These are phyloP conservation scores for Empis livida DNA, from an alignment of 2,888 invertebrate genomes.

Conservation along the genomic window DNA sequence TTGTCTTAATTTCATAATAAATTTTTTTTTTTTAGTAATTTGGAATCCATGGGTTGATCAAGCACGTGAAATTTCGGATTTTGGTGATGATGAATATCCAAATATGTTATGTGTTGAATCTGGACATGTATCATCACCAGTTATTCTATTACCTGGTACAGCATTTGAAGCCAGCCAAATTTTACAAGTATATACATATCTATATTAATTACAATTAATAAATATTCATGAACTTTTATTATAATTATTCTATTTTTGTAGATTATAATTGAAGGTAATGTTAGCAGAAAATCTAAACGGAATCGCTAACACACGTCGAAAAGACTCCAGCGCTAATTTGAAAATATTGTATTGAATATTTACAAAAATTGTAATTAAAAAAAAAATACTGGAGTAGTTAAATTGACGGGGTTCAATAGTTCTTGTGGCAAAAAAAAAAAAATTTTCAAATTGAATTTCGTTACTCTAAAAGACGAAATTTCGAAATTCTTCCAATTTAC, in stretches of 20 bases:
- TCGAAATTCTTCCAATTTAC: no score
- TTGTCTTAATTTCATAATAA: neutral
- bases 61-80: conserved; percentile 84
- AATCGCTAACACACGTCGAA: conserved; percentile 30
- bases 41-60: conserved; percentile 97
- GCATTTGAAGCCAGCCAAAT: conserved; percentile 88
- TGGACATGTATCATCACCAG: conserved; percentile 78
- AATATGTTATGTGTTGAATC: conserved; percentile 96
- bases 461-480: no score
- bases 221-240: neutral
- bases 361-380: no score
- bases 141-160: conserved; percentile 76
- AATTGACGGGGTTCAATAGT: no score
- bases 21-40: conserved; percentile 45
- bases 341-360: neutral
- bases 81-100: conserved; percentile 93
- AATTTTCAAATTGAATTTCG: no score
- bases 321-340: neutral
- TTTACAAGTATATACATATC: conserved; percentile 49
- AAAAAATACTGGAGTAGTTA: no score
- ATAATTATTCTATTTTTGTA: conserved; percentile 11
- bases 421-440: no score
- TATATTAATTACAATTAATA: conserved; percentile 4
- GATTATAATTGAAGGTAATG: conserved; percentile 36
- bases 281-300: conserved; percentile 34